Conservation (phyloP, 2,113 vertebrate genomes). For the Tenebrosternarchus preto region DNA sequence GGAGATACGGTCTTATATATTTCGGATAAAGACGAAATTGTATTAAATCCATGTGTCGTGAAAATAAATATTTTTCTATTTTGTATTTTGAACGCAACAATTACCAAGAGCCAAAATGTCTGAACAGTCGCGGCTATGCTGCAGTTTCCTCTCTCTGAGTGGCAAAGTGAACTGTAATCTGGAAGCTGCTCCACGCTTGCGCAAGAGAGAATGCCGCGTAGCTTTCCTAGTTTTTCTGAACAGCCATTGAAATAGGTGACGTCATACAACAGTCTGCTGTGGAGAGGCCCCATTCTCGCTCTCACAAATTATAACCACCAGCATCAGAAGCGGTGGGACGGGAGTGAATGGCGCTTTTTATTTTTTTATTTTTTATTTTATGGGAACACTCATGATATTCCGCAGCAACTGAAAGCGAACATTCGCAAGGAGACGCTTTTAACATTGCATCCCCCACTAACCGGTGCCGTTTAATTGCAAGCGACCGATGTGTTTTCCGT, state of each 20-base stretch:
- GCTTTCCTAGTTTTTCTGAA: slow-evolving; percentile 51
- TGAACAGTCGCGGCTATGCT: not conserved
- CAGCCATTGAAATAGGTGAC: slow-evolving; percentile 60
- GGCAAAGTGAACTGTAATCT: not conserved
- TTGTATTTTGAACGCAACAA: too few species aligned
- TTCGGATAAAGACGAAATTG: too few species aligned
- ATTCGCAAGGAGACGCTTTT: too few species aligned
- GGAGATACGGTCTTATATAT: too few species aligned
- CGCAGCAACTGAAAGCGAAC: too few species aligned
- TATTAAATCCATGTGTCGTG: not conserved
- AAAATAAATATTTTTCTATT: too few species aligned
- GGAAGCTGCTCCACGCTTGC: slow-evolving; percentile 48
- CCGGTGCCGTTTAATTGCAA: slow-evolving; percentile 16
- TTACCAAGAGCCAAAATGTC: slow-evolving; percentile 48
- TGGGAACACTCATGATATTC: not conserved
- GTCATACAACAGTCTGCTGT: slow-evolving; percentile 67
- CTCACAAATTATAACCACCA: slow-evolving; percentile 65
- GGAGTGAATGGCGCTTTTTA: slow-evolving; percentile 52
- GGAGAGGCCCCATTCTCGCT: slow-evolving; percentile 58
- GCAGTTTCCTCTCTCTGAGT: slow-evolving; percentile 13
- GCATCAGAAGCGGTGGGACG: slow-evolving; percentile 60
- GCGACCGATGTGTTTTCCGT: not conserved
- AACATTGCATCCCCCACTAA: too few species aligned
- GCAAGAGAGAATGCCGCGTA: slow-evolving; percentile 42
- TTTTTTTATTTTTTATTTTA: slow-evolving; percentile 39